Base-by-base conservation (phyloP, 2,888 invertebrate genomes). In the Cremastinae sp. region DNA sequence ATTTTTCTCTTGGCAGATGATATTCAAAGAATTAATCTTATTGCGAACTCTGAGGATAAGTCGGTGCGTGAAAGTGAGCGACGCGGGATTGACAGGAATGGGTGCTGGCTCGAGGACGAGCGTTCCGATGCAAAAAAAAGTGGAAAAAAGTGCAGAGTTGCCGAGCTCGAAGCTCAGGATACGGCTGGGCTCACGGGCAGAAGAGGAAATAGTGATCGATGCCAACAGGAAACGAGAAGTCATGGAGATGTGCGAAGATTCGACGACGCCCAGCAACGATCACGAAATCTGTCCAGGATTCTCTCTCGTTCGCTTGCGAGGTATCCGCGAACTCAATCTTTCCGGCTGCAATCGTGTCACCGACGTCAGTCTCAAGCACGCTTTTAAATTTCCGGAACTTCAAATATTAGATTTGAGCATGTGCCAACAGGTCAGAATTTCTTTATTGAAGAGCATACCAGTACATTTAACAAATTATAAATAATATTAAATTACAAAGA, bases 51-150 rank as follows among this genome's bases (percentile, higher is more conserved):
- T 95, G 51, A 92, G 92, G 72, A 88, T 95, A 73, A 93, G 93
- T 80, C 93, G 93, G 83, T 95, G 95, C 89, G 92, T 92, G 80
- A 92, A 92, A 85, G 91, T 94, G 36, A 93, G 94, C 8, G 95
- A 95, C 89, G 92, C 92, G 34, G 95, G 95, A 0, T 88, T 95
- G 12, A 94, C 95, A 14, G 94, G 94, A 22, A 93, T 94, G 92
- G 91, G 92, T 4, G 91, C 91, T 84, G 87, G 90, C 8, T 90
- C 91, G 73, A 84, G 84, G 20, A 87, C 89, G 53, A 56, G 64
- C 10, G 70, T 53, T 9, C 36, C 65, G n/a, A 20, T 28, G 10
- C 47, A 74, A 7, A 51, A 14, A 12, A 74, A 65, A 38, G 16
- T 66, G 14, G 62, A 74, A 16, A 61, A 66, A 74, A 59, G 34